Percentiles rank a stretch among this genome's conserved stretches.
phyloP scores from a whole-genome alignment of 1,140 invertebrate genomes.

The Scylla paramamosain region DNA sequence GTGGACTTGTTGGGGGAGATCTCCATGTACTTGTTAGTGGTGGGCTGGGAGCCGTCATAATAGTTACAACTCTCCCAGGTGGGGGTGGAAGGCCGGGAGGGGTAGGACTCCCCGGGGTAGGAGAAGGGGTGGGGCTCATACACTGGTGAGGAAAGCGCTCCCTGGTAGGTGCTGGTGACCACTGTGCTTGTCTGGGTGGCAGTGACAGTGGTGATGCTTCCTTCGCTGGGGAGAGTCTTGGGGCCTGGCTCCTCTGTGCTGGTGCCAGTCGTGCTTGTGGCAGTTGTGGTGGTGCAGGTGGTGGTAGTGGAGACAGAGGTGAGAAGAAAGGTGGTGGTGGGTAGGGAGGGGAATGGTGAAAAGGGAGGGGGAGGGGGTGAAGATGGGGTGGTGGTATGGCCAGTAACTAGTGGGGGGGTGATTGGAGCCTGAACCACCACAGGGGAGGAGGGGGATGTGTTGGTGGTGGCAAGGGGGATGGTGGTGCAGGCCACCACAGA shows the following conservation, averaged over 20 bases:
- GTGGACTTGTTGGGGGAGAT: slow-evolving; percentile 66
- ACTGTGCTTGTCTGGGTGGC: slow-evolving; percentile 70
- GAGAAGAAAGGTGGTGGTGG: slow-evolving; percentile 14
- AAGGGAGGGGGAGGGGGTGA: slow-evolving; percentile 27
- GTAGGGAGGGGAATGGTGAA: not conserved
- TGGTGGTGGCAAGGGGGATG: slow-evolving; percentile 53
- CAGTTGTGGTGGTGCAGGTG: slow-evolving; percentile 45
- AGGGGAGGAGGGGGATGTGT: slow-evolving; percentile 49
- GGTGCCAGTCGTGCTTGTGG: slow-evolving; percentile 26
- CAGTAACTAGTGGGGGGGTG: slow-evolving; percentile 7
- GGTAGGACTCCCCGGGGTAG: slow-evolving; percentile 65
- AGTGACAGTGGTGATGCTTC: slow-evolving; percentile 68
- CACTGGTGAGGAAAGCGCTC: slow-evolving; percentile 69
- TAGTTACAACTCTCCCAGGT: slow-evolving; percentile 76
- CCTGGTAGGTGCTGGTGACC: slow-evolving; percentile 75
- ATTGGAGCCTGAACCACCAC: slow-evolving; percentile 36
- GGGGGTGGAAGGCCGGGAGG: slow-evolving; percentile 47
- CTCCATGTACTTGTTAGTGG: slow-evolving; percentile 77
- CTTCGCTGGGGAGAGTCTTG: slow-evolving; percentile 37
- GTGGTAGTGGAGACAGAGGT: slow-evolving; percentile 24
- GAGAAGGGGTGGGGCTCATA: slow-evolving; percentile 72
- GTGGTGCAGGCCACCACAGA: slow-evolving; percentile 36
- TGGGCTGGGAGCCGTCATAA: slow-evolving; percentile 76
- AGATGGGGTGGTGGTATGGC: not conserved
- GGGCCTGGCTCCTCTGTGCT: slow-evolving; percentile 25